Evolutionary conservation across 2,113 vertebrate genomes (phyloP).

Genomic region (Heliornis fulica): DNA sequence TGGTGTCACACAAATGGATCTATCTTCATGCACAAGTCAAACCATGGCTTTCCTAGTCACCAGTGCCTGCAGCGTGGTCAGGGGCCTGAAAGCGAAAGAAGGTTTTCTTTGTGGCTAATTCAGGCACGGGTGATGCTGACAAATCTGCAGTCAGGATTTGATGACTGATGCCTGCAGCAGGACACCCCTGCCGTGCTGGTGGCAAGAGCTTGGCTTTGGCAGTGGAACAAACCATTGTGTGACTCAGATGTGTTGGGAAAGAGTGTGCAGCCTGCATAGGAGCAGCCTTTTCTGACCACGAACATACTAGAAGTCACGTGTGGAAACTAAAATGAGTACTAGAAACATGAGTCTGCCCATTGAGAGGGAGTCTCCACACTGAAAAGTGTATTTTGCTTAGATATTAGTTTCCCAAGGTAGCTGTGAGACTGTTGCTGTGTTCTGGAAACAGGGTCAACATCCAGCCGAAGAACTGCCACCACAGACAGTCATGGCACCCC

Average conservation of each 20-base stretch:
- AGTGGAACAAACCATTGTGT: not conserved
- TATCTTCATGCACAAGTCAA: not conserved
- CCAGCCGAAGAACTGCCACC: not conserved
- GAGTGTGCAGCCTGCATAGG: not conserved
- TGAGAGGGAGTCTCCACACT: not conserved
- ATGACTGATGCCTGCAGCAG: not conserved
- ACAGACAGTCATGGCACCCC: not conserved
- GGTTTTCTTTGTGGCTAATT: not conserved
- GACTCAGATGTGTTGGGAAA: not conserved
- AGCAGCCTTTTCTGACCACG: not conserved
- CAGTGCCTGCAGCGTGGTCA: not conserved
- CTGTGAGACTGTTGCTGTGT: not conserved
- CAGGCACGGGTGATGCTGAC: not conserved
- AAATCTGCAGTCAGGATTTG: not conserved
- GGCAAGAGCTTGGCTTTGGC: not conserved
- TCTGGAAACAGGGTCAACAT: not conserved
- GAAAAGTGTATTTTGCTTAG: slow-evolving; percentile 38
- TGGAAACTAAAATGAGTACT: slow-evolving; percentile 1
- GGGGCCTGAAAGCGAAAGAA: not conserved
- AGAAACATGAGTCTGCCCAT: not conserved
- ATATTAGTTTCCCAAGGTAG: slow-evolving; percentile 17
- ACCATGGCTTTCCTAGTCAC: not conserved
- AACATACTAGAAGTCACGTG: not conserved
- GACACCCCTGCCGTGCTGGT: not conserved
- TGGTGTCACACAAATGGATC: not conserved